phyloP scores from a whole-genome alignment of 1,140 invertebrate species.

The Aphidius ervi region DNA sequence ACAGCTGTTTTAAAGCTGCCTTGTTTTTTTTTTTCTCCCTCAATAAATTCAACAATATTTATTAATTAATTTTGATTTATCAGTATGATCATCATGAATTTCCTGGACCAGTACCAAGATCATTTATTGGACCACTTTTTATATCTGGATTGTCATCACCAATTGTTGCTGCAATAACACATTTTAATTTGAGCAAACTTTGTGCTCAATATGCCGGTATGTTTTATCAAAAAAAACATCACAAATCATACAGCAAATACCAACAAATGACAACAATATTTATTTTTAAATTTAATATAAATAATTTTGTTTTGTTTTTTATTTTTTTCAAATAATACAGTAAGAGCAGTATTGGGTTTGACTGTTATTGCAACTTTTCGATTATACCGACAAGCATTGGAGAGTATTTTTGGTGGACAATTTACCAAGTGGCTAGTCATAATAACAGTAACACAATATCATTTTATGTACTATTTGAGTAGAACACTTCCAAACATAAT shows the following conservation, averaged over 20 bases:
- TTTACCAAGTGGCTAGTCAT: constrained; percentile 79
- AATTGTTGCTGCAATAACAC: constrained; percentile 64
- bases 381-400: constrained; percentile 66
- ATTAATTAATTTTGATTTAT: neutral
- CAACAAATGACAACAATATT: too few relatives aligned
- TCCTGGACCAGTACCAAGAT: constrained; percentile 96
- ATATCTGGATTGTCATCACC: constrained; percentile 78
- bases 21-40: too few relatives aligned
- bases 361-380: constrained; percentile 72
- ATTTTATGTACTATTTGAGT: constrained; percentile 96
- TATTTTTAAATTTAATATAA: neutral
- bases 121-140: constrained; percentile 90
- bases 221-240: constrained; percentile 15
- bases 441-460: constrained; percentile 90
- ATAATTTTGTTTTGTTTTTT: constrained; percentile 18
- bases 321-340: constrained; percentile 59
- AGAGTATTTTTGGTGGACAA: constrained; percentile 71
- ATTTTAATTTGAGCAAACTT: constrained; percentile 78
- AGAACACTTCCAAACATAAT: constrained; percentile 95
- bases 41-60: neutral
- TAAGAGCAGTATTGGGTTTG: constrained; percentile 73
- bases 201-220: constrained; percentile 88
- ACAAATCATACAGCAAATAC: too few relatives aligned
- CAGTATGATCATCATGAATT: constrained; percentile 98
- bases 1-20: too few relatives aligned